phyloP scores from a whole-genome alignment of 2,888 invertebrate genomes.

The Aphodius sticticus region DNA sequence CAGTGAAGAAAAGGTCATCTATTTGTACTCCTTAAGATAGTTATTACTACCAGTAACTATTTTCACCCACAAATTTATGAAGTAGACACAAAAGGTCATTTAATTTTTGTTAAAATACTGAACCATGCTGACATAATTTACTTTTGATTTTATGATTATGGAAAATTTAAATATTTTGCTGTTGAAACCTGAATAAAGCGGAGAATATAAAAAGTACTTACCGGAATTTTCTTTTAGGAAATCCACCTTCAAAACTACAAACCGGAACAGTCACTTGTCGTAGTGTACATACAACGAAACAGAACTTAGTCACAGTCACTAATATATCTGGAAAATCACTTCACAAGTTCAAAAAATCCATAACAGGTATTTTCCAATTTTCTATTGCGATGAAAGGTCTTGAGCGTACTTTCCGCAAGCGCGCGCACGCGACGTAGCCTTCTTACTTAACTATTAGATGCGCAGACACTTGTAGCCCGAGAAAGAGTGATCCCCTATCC shows the following conservation, averaged over 20 bases:
- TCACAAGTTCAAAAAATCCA: neutral
- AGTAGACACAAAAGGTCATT: too few relatives aligned
- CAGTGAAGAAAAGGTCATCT: too few relatives aligned
- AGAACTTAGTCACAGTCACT: neutral
- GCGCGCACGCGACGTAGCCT: neutral
- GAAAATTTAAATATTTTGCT: neutral
- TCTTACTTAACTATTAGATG: neutral
- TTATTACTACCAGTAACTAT: too few relatives aligned
- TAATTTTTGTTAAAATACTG: too few relatives aligned
- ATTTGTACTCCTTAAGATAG: too few relatives aligned
- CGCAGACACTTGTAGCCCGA: neutral
- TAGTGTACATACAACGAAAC: neutral
- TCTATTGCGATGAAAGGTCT: neutral
- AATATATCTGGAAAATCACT: neutral
- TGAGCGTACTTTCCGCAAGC: neutral
- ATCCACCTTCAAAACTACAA: neutral
- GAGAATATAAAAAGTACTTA: neutral
- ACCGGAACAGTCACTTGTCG: neutral
- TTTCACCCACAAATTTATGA: too few relatives aligned
- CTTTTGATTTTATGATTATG: too few relatives aligned
- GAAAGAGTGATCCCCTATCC: conserved; percentile 4
- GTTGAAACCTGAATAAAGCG: neutral
- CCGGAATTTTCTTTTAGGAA: neutral
- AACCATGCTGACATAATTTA: too few relatives aligned
- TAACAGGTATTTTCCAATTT: neutral